Evolutionary conservation across 2,888 invertebrate genomes (phyloP), one percentile per base, ranked within the genome.

Genomic region (Panopea generosa): DNA sequence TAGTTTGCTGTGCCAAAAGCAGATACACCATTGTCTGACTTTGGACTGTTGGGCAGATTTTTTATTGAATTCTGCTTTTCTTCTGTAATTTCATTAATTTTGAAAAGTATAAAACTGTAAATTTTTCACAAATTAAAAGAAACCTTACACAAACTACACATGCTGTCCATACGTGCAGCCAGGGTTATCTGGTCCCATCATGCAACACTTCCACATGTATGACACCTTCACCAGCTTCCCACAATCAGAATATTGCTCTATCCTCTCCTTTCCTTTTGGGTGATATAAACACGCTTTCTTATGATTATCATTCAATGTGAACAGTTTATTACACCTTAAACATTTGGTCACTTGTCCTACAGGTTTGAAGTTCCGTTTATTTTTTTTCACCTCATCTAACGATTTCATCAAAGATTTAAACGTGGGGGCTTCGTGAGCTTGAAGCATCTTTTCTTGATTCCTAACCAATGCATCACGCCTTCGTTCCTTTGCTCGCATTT

Each of bases 201-300:
- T 83, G 65, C 91, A 91, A 74, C 91, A 91, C 57, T 89, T 88
- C 91, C 91, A 91, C 3, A 89, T 77, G 66, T 87, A 89, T 7
- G 84, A 69, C 4, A 90, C 89, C 45, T 83, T 85, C 9, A 86
- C 66, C 27, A 91, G 72, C 62, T 85, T 87, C 14, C 91, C 91
- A 2, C 85, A 77, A 20, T 79, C 85, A 27, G 84, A 87, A 79
- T 89, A 89, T 59, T 89, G 87, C 65, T 91, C 90, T 38, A 89
- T 77, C 57, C 88, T 73, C 53, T 88, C 87, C 75, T 90, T 90
- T 4, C 84, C 86, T 67, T 90, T 87, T 2, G 87, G 85, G 80
- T 91, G 91, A 74, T 85, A 91, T 33, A 85, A 83, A 75, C 91
- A 91, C 0, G 91, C 86, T 69, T 89, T 84, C 62, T 89, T 88